Percentiles rank a stretch among this genome's conserved stretches.
phyloP scores from a whole-genome alignment of 2,797 vertebrate species.

The Sebastes taczanowskii region DNA sequence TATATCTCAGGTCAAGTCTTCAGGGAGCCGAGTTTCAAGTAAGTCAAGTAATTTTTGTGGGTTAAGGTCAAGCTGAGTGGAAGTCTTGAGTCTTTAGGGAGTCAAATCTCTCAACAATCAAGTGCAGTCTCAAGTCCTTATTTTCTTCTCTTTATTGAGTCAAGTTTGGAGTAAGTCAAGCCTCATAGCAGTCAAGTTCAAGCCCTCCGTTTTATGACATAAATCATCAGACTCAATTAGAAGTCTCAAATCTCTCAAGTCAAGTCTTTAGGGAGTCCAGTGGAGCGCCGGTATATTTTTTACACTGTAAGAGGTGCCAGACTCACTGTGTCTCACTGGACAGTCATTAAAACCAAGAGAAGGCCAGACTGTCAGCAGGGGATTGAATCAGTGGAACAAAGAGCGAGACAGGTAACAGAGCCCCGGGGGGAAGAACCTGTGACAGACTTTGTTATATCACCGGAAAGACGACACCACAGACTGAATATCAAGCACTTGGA shows the following conservation, averaged over 20 bases:
- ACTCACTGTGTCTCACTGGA: not conserved
- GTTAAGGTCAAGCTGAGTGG: not conserved
- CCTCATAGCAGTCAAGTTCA: no score
- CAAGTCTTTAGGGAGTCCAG: not conserved
- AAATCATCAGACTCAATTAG: no score
- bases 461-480: constrained; percentile 48
- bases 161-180: not conserved
- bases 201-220: no score
- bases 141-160: not conserved
- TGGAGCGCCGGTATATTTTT: not conserved
- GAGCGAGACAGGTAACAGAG: constrained; percentile 48
- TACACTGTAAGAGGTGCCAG: constrained; percentile 10
- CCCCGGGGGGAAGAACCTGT: constrained; percentile 32
- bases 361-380: constrained; percentile 22
- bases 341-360: constrained; percentile 28
- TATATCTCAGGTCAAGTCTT: not conserved
- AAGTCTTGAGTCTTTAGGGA: not conserved
- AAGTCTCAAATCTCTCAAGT: not conserved
- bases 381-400: constrained; percentile 41
- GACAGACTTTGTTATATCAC: constrained; percentile 48
- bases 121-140: not conserved
- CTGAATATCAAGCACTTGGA: constrained; percentile 36
- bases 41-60: not conserved
- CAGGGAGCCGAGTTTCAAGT: not conserved
- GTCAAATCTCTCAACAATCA: not conserved